Percentiles rank a stretch among this genome's conserved stretches.
phyloP scores from a whole-genome alignment of 1,140 invertebrate species.

The Trichonephila clavipes region DNA sequence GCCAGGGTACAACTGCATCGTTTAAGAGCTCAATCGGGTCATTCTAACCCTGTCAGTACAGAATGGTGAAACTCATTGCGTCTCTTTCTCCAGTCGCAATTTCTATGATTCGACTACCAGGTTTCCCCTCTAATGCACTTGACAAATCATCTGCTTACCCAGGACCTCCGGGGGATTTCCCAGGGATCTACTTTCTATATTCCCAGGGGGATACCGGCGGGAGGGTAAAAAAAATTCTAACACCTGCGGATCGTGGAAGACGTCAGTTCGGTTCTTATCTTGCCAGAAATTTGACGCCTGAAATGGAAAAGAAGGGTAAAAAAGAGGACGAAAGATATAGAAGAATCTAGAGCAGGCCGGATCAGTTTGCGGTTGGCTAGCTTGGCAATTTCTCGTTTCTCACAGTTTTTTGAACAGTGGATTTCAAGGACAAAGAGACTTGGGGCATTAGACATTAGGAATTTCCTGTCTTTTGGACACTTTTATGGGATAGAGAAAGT shows the following conservation, averaged over 20 bases:
- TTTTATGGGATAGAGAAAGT: constrained; percentile 38
- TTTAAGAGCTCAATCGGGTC: constrained; percentile 17
- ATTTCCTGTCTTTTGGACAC: constrained; percentile 18
- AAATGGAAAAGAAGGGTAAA: constrained; percentile 64
- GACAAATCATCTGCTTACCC: constrained; percentile 75
- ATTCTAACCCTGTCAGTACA: neutral
- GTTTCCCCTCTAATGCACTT: constrained; percentile 74
- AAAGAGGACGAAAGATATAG: neutral
- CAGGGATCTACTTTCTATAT: constrained; percentile 73
- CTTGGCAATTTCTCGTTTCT: constrained; percentile 53
- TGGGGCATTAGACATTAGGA: constrained; percentile 34
- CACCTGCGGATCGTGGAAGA: constrained; percentile 68
- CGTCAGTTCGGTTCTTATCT: constrained; percentile 73
- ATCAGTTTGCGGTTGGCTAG: constrained; percentile 63
- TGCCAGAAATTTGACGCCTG: constrained; percentile 69
- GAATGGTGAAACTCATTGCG: constrained; percentile 2
- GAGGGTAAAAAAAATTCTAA: constrained; percentile 59
- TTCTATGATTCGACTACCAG: constrained; percentile 8
- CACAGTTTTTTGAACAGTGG: constrained; percentile 43
- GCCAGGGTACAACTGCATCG: neutral
- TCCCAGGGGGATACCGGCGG: constrained; percentile 3
- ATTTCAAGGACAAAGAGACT: constrained; percentile 39
- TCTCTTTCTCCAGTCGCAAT: constrained; percentile 26
- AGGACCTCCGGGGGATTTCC: constrained; percentile 70
- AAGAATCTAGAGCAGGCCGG: constrained; percentile 25